Base-by-base conservation (phyloP, 2,797 vertebrate genomes). In the Pipistrellus kuhlii region DNA sequence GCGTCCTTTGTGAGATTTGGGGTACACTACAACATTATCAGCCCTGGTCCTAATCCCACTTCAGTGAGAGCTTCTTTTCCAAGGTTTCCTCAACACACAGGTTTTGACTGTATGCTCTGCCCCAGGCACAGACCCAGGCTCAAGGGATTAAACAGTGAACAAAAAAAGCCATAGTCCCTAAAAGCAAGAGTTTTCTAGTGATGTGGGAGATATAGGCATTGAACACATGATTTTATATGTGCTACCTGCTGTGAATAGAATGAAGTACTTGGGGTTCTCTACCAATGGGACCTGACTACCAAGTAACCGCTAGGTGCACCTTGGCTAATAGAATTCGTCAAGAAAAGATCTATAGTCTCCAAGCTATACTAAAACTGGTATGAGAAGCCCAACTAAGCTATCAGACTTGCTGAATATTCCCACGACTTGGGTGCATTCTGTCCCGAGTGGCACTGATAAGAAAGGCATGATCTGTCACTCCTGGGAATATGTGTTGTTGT, bases 351-450 rank as follows among this genome's bases (percentile, higher is more conserved):
- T 62, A 6, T 25, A 59, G 6, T 84, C 10, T 93, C 57, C 41
- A 88, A 81, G 85, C 93, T 0, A 64, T 46, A 66, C 1, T 77
- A 87, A 89, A 14, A 17, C n/a, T 92, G 35, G 12, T 90, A 95
- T 69, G 96, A 95, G 44, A 51, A 84, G 35, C 46, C n/a, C 95
- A 25, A 85, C 90, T 89, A 55, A 95, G 83, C 51, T 96, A 72
- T 73, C 84, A 80, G 32, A 48, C 55, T 96, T 91, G 75, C 9
- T 12, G 93, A 64, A 96, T 88, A 84, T 98, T 98, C 97, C 96
- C 98, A 98, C 68, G 75, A 78, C 88, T 98, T 96, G 59, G 85
- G 94, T 95, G 93, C 92, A 93, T 96, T 97, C 90, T 97, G 71
- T 88, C 85, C 76, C 69, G 96, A 96, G 90, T 86, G 95, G 46